Evolutionary conservation across 2,113 vertebrate genomes (phyloP).

Genomic region (Tragelaphus scriptus): DNA sequence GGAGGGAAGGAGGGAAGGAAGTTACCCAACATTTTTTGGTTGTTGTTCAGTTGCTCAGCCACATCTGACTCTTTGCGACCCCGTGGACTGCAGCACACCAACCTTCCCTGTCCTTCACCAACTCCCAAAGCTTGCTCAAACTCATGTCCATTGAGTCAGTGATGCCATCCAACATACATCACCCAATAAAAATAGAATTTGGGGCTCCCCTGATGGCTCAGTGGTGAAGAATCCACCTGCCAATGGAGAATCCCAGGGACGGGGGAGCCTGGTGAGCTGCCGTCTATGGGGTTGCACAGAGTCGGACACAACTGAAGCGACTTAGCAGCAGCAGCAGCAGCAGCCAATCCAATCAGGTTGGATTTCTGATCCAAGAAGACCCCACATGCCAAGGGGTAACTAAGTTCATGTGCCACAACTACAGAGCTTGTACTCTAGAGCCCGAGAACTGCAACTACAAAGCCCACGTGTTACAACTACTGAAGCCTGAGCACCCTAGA

Average conservation of each 20-base stretch:
- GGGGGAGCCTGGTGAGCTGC: too few species aligned
- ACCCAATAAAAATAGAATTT: neutral
- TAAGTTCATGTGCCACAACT: neutral
- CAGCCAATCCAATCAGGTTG: neutral
- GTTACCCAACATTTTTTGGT: neutral
- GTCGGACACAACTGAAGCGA: too few species aligned
- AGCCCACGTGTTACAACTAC: accelerated
- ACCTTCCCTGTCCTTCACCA: neutral
- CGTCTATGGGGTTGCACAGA: too few species aligned
- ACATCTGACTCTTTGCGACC: neutral
- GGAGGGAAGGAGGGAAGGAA: neutral
- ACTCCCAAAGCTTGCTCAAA: neutral
- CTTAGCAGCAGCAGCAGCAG: too few species aligned
- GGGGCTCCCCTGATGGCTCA: neutral
- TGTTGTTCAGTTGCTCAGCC: neutral
- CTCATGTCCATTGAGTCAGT: neutral
- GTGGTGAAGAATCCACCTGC: neutral
- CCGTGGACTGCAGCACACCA: neutral
- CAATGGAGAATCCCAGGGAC: neutral
- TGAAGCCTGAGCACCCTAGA: neutral
- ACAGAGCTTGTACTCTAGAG: neutral
- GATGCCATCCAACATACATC: neutral
- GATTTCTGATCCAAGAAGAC: neutral
- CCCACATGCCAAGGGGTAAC: neutral
- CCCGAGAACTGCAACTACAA: neutral